Percentiles rank a stretch among this genome's conserved stretches.
Evolutionary conservation across 1,140 invertebrate species (phyloP).

Genomic region (Colletes gigas): DNA sequence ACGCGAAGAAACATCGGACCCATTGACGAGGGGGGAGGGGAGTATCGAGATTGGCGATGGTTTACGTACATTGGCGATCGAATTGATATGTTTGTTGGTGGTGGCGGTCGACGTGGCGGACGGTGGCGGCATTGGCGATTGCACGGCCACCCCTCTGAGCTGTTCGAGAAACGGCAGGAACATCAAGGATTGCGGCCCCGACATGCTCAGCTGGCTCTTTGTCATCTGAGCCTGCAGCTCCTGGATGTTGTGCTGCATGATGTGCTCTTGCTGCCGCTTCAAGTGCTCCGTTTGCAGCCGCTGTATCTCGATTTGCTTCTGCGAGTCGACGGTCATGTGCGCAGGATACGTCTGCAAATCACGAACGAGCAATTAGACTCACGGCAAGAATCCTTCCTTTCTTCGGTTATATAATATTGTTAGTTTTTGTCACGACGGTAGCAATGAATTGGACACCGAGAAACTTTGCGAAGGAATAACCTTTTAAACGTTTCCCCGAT

Average conservation of each 20-base stretch:
- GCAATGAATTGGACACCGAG: too few species aligned
- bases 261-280: slow-evolving; percentile 81
- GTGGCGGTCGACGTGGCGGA: slow-evolving; percentile 74
- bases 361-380: slow-evolving; percentile 49
- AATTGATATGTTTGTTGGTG: slow-evolving; percentile 80
- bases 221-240: slow-evolving; percentile 82
- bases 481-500: too few species aligned
- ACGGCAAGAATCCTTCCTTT: too few species aligned
- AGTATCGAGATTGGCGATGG: slow-evolving; percentile 11
- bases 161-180: slow-evolving; percentile 84
- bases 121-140: slow-evolving; percentile 74
- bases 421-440: too few species aligned
- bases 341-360: slow-evolving; percentile 76
- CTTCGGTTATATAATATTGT: too few species aligned
- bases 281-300: slow-evolving; percentile 81
- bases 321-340: slow-evolving; percentile 78
- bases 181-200: slow-evolving; percentile 82
- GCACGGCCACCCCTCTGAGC: slow-evolving; percentile 77
- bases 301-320: slow-evolving; percentile 81
- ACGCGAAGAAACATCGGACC: too few species aligned
- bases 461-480: too few species aligned
- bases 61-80: slow-evolving; percentile 77
- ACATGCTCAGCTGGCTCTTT: slow-evolving; percentile 75
- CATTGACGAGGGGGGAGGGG: too few species aligned
- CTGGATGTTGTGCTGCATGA: slow-evolving; percentile 82